These are phyloP conservation scores for Mustela lutreola DNA, from an alignment of 2,113 vertebrate species.

Conservation along the genomic window DNA sequence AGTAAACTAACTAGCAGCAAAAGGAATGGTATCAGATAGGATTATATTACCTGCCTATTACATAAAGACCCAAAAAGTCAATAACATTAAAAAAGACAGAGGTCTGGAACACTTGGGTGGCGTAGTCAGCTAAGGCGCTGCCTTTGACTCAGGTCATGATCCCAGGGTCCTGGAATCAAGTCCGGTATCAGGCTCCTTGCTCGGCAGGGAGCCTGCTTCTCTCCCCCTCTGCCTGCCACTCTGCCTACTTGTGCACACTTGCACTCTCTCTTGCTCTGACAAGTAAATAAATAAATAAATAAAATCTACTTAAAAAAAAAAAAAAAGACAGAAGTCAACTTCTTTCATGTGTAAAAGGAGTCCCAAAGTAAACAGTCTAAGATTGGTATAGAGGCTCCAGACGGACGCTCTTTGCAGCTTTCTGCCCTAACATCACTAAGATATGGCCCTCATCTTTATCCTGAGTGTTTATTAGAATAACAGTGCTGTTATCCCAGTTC, in stretches of 20 bases:
- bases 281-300: too few relatives aligned
- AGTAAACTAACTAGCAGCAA: neutral
- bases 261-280: too few relatives aligned
- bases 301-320: neutral
- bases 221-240: too few relatives aligned
- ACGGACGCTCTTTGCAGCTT: neutral
- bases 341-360: neutral
- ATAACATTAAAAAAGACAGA: neutral
- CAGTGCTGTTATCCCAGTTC: neutral
- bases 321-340: neutral
- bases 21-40: neutral
- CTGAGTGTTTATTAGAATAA: slow-evolving; percentile 38
- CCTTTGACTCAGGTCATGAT: too few relatives aligned
- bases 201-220: too few relatives aligned
- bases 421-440: neutral
- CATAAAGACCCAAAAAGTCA: slow-evolving; percentile 16
- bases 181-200: too few relatives aligned
- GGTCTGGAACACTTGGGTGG: neutral
- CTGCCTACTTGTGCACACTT: too few relatives aligned
- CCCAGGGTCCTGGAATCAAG: too few relatives aligned
- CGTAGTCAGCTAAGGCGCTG: too few relatives aligned
- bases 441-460: neutral
- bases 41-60: slow-evolving; percentile 32
- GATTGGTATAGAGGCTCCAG: neutral
- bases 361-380: neutral